Conservation (phyloP, 2,888 invertebrate species). For the Cyclophora punctaria region DNA sequence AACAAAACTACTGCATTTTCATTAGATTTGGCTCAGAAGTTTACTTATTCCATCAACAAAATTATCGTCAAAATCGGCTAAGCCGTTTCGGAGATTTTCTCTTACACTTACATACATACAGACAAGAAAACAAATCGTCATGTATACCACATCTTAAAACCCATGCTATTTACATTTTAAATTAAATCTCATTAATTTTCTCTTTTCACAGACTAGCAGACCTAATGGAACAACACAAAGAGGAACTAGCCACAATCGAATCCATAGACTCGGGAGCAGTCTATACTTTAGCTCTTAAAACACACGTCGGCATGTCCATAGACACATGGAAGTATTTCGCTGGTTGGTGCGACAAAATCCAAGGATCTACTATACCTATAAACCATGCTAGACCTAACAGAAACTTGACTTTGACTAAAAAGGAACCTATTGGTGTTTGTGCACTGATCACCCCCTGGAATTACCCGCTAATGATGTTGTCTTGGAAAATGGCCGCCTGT, state of each 20-base stretch:
- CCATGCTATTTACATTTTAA: background rate
- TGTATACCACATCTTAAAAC: too few species aligned
- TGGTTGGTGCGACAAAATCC: slow-evolving; percentile 96
- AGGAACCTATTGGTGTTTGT: slow-evolving; percentile 95
- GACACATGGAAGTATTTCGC: slow-evolving; percentile 98
- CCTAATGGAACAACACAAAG: slow-evolving; percentile 94
- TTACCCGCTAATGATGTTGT: slow-evolving; percentile 98
- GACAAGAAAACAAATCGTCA: too few species aligned
- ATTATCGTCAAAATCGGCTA: too few species aligned
- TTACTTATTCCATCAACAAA: too few species aligned
- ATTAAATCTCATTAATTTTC: slow-evolving; percentile 1
- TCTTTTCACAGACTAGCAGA: slow-evolving; percentile 83
- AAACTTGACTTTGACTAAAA: slow-evolving; percentile 90
- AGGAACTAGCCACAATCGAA: slow-evolving; percentile 96
- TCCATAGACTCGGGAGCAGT: slow-evolving; percentile 96
- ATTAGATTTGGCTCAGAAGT: too few species aligned
- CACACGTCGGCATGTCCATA: slow-evolving; percentile 98
- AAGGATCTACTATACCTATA: slow-evolving; percentile 93
- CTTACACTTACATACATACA: too few species aligned
- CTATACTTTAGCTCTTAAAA: slow-evolving; percentile 96
- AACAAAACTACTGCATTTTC: too few species aligned
- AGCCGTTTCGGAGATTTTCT: too few species aligned
- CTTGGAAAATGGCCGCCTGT: slow-evolving; percentile 99
- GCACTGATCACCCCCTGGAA: slow-evolving; percentile 98
- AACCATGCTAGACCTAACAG: slow-evolving; percentile 91